A percentile compares a stretch with the other conserved stretches of the same genome.
phyloP scores from a whole-genome alignment of 2,797 vertebrate species.

The Danio choprae region DNA sequence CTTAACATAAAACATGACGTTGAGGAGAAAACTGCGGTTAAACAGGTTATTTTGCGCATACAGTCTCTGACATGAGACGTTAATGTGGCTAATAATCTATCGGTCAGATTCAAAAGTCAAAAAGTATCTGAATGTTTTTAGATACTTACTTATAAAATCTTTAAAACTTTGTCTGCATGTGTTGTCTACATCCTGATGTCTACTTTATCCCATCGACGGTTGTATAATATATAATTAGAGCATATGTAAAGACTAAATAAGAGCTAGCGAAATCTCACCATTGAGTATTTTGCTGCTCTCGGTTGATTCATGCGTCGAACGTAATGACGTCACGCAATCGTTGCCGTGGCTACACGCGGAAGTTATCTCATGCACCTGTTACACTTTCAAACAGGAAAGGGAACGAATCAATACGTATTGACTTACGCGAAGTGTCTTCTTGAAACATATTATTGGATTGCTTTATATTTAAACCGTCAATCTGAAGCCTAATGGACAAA shows the following conservation, averaged over 20 bases:
- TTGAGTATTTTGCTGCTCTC: too few species aligned
- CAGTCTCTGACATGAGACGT: too few species aligned
- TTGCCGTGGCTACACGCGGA: conserved; percentile 59
- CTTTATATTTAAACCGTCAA: neutral
- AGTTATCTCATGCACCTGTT: conserved; percentile 63
- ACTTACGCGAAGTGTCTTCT: neutral
- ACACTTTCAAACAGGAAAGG: conserved; percentile 53
- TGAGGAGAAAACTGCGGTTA: neutral
- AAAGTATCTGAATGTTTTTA: too few species aligned
- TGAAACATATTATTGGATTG: neutral
- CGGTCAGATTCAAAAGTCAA: neutral
- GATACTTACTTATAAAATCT: neutral
- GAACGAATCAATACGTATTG: conserved; percentile 17
- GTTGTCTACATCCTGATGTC: neutral
- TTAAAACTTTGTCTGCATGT: neutral
- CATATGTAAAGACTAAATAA: neutral
- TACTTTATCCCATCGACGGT: neutral
- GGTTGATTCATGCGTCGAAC: conserved; percentile 1
- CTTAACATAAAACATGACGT: neutral
- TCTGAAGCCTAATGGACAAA: conserved; percentile 82
- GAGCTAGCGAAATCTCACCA: neutral
- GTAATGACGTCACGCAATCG: conserved; percentile 52
- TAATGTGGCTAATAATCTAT: too few species aligned
- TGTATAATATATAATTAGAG: neutral
- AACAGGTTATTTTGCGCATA: neutral